These are phyloP conservation scores for Chlamydotis undulata DNA, from an alignment of 2,113 vertebrate genomes.

Conservation along the genomic window DNA sequence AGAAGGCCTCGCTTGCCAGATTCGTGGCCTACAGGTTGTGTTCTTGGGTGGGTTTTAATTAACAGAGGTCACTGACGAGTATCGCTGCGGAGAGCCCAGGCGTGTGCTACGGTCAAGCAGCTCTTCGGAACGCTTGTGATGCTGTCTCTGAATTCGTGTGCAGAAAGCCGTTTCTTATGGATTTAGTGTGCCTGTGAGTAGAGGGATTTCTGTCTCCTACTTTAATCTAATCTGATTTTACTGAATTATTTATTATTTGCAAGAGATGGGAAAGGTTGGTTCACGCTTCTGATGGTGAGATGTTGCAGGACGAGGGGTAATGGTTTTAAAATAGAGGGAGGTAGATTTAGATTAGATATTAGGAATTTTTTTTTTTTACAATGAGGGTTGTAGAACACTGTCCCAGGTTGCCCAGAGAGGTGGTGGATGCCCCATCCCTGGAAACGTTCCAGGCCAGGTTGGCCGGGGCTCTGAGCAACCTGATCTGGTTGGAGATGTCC, in stretches of 20 bases:
- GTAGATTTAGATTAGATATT: too few species aligned
- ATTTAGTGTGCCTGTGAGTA: not conserved
- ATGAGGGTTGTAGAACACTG: too few species aligned
- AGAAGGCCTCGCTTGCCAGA: not conserved
- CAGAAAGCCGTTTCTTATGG: not conserved
- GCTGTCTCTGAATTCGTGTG: not conserved
- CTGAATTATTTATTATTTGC: constrained; percentile 61
- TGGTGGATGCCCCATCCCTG: too few species aligned
- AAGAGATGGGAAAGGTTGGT: not conserved
- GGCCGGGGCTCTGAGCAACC: too few species aligned
- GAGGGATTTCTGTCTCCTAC: not conserved
- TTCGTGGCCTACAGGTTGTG: not conserved
- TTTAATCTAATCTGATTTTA: constrained; percentile 7
- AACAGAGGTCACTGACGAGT: accelerated
- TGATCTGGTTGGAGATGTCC: too few species aligned
- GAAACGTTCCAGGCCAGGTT: too few species aligned
- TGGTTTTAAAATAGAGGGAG: too few species aligned
- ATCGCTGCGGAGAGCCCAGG: accelerated
- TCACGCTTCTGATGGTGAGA: not conserved
- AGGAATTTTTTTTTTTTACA: too few species aligned
- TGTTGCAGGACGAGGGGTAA: not conserved
- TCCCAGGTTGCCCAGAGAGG: too few species aligned
- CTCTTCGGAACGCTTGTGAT: not conserved
- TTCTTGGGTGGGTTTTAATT: not conserved
- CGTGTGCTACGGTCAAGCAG: not conserved